These are phyloP conservation scores for Dendrocincla fuliginosa DNA, from an alignment of 2,797 vertebrate genomes.

Conservation along the genomic window DNA sequence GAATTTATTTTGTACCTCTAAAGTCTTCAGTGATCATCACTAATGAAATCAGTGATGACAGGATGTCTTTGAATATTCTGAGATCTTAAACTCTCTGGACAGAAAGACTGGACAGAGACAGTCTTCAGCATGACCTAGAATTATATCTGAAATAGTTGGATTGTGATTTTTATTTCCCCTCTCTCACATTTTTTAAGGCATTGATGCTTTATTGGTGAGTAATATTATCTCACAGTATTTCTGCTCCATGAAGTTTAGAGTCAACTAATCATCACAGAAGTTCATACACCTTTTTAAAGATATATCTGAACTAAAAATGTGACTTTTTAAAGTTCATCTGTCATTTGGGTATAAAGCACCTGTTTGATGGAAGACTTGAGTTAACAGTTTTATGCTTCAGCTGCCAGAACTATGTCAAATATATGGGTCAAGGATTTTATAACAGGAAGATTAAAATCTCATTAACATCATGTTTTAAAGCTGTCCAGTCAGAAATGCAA, in stretches of 20 bases:
- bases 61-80: not conserved
- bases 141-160: not conserved
- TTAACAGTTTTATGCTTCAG: not conserved
- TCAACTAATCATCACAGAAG: not conserved
- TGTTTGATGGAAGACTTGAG: not conserved
- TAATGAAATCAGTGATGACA: not conserved
- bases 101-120: not conserved
- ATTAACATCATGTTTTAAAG: not conserved
- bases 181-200: not conserved
- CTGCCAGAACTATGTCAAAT: not conserved
- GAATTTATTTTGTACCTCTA: not conserved
- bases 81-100: not conserved
- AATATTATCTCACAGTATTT: not conserved
- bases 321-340: not conserved
- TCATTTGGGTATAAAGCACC: not conserved
- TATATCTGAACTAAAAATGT: not conserved
- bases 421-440: not conserved
- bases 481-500: not conserved
- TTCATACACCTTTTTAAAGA: not conserved
- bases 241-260: not conserved
- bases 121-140: not conserved
- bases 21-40: not conserved
- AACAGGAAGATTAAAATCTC: not conserved
- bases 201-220: not conserved
- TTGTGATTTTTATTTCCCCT: not conserved